Base-by-base conservation (phyloP, 2,888 invertebrate species). In the Leucophenga montana region DNA sequence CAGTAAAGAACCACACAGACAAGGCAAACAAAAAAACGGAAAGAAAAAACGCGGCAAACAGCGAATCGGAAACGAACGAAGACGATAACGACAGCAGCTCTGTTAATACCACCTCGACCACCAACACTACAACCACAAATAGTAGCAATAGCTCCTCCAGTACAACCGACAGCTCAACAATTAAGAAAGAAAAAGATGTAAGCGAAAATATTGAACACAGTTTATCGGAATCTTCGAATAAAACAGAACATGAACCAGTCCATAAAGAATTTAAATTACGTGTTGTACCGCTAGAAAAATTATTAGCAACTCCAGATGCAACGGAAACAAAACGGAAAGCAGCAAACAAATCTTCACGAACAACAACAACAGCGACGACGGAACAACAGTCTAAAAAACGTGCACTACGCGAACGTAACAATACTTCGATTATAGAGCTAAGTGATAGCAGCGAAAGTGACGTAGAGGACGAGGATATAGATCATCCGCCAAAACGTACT, bases 251-350 rank as follows among this genome's bases (percentile, higher is more conserved):
- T 27, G 68, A 62, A 3, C 20, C 57, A 1, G 66, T 50, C 6
- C 56, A 74, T 59, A 72, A 79, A 71, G 75, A 74, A 70, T 79
- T 79, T 67, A 86, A 85, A 75, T 79, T 86, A 70, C 86, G 84
- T 50, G 80, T 86, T 74, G 86, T 86, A 64, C 86, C 86, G 70
- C 69, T 86, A 65, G 86, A 84, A 65, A 84, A 86, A 75, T 71
- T 86, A 66, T 72, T 87, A 61, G 83, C 85, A 54, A 74, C 77
- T 61, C 85, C 87, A 6, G 18, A 3, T 6, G 70, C 65, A n/a
- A 18, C 22, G 16, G 22, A 64, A 50, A 20, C 57, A 66, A 6
- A 57, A 31, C 31, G 1, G 27, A 6, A 14, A 11, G 3, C 14
- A n/a, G 31, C 11, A 14, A 59, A n/a, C n/a, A 27, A 27, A 27